Percentiles rank a stretch among this genome's conserved stretches.
Evolutionary conservation across 2,113 vertebrate species (phyloP).

Genomic region (Microcebus murinus): DNA sequence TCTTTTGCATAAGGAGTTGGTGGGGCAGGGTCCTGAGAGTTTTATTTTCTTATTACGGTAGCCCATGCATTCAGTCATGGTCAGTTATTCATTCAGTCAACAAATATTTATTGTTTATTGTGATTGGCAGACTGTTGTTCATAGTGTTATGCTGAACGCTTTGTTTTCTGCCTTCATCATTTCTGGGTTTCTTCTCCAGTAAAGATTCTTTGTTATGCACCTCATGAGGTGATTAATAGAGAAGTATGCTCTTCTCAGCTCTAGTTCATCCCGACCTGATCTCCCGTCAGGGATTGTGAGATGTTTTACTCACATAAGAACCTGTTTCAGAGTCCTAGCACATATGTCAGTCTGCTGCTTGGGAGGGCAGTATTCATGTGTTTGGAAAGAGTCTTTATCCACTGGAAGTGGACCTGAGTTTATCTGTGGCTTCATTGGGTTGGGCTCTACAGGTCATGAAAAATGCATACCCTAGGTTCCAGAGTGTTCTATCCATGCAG

Average conservation of each 20-base stretch:
- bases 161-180: background rate
- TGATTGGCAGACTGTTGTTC: background rate
- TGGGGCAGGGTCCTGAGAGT: too few relatives aligned
- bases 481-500: background rate
- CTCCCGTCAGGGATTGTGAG: background rate
- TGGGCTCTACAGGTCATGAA: background rate
- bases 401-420: background rate
- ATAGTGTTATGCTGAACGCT: background rate
- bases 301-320: background rate
- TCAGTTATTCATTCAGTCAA: background rate
- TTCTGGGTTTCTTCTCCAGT: background rate
- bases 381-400: background rate
- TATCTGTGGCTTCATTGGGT: background rate
- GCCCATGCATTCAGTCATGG: too few relatives aligned
- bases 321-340: background rate
- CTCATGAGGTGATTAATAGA: background rate
- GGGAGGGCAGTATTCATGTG: background rate
- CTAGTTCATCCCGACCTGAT: background rate
- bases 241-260: background rate
- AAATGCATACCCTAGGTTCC: background rate
- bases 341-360: background rate
- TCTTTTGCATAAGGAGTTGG: too few relatives aligned
- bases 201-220: background rate
- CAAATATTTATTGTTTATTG: background rate
- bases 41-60: too few relatives aligned